phyloP scores from a whole-genome alignment of 1,140 invertebrate species.

The Scaptomyza pallida region DNA sequence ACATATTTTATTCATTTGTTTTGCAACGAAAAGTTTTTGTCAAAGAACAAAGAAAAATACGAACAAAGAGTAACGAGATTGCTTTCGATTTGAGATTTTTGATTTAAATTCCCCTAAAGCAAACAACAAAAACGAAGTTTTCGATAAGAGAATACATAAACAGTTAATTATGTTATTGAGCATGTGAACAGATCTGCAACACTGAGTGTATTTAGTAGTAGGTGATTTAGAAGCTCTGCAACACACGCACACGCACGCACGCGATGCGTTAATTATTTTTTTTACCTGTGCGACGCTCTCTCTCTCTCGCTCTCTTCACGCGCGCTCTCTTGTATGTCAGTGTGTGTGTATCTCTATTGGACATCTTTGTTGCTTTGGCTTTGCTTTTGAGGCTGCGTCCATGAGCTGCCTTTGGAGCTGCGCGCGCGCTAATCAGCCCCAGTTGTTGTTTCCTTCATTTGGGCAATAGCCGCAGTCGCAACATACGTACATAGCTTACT shows the following conservation, averaged over 20 bases:
- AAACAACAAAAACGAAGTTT: not conserved
- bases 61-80: too few species aligned
- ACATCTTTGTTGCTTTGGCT: constrained; percentile 19
- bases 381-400: constrained; percentile 17
- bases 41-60: too few species aligned
- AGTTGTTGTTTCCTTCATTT: constrained; percentile 32
- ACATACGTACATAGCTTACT: constrained; percentile 30
- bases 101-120: not conserved
- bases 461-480: constrained; percentile 47
- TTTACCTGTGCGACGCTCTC: constrained; percentile 47
- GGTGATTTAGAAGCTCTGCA: constrained; percentile 23
- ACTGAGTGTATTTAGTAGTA: constrained; percentile 18
- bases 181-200: constrained; percentile 16
- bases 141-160: not conserved
- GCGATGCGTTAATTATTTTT: constrained; percentile 56
- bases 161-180: not conserved
- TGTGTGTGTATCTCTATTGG: constrained; percentile 33
- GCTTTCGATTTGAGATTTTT: too few species aligned
- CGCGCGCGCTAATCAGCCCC: constrained; percentile 42
- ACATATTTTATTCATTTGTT: too few species aligned
- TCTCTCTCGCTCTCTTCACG: constrained; percentile 4
- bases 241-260: constrained; percentile 13
- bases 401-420: constrained; percentile 38
- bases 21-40: too few species aligned
- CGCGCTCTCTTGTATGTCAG: constrained; percentile 8